phyloP scores from a whole-genome alignment of 2,888 invertebrate species.

The Amiota minor region DNA sequence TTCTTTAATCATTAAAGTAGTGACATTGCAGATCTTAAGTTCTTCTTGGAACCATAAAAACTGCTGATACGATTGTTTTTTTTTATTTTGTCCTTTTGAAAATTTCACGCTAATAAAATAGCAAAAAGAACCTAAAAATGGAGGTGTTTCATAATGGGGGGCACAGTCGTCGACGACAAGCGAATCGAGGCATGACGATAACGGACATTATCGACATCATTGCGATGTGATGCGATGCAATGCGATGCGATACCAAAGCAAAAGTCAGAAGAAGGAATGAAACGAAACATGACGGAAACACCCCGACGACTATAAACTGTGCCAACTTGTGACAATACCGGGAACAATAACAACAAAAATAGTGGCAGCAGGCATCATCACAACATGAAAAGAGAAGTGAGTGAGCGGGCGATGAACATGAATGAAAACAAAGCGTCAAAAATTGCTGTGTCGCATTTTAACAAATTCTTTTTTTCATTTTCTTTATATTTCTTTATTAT shows the following conservation, averaged over 20 bases:
- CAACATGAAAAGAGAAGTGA: too few species aligned
- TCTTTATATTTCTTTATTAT: slow-evolving; percentile 36
- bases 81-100: background rate
- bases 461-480: slow-evolving; percentile 53
- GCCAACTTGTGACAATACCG: slow-evolving; percentile 29
- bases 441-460: slow-evolving; percentile 55
- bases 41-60: background rate
- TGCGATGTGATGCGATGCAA: background rate
- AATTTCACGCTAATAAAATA: slow-evolving; percentile 4
- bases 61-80: background rate
- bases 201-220: slow-evolving; percentile 4
- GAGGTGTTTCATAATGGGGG: background rate
- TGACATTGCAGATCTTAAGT: too few species aligned
- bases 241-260: too few species aligned
- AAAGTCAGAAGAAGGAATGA: background rate
- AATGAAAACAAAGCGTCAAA: slow-evolving; percentile 58
- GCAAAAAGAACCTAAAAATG: background rate
- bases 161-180: too few species aligned
- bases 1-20: too few species aligned
- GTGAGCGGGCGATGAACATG: too few species aligned
- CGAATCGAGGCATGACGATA: background rate
- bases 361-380: too few species aligned
- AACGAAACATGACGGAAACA: background rate
- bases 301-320: slow-evolving; percentile 44
- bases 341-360: background rate